Evolutionary conservation across 2,113 vertebrate genomes (phyloP).

Genomic region (Machaerirhynchus nigripectus): DNA sequence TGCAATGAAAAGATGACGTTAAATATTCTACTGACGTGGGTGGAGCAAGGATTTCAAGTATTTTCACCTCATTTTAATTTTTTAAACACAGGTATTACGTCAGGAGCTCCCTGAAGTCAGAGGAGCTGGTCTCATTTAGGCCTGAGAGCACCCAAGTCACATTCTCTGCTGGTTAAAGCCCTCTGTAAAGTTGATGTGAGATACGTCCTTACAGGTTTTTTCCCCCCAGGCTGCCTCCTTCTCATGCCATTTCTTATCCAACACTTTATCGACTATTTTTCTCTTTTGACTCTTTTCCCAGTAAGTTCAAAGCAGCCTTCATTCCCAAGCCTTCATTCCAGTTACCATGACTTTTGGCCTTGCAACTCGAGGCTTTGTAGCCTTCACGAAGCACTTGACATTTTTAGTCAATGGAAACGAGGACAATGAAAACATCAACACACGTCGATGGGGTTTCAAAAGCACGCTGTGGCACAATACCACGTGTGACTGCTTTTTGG

Average conservation of each 20-base stretch:
- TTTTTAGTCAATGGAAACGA: background rate
- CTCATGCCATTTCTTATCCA: background rate
- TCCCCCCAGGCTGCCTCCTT: background rate
- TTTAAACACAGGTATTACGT: background rate
- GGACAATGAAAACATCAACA: background rate
- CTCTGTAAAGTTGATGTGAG: background rate
- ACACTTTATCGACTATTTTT: background rate
- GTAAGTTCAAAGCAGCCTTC: background rate
- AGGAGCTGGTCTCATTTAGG: background rate
- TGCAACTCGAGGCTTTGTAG: background rate
- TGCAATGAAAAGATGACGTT: background rate
- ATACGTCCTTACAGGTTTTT: background rate
- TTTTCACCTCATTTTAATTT: background rate
- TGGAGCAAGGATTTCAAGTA: background rate
- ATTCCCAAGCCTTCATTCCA: background rate
- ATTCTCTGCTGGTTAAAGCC: background rate
- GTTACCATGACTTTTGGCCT: background rate
- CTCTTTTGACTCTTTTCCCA: background rate
- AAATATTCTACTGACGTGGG: background rate
- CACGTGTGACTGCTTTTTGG: background rate
- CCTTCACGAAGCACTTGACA: background rate
- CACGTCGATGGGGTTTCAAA: background rate
- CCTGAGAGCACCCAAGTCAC: background rate
- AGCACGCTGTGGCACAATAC: background rate
- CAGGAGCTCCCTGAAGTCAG: background rate